Conservation (phyloP, 1,140 invertebrate genomes). For the Venustaconcha ellipsiformis region DNA sequence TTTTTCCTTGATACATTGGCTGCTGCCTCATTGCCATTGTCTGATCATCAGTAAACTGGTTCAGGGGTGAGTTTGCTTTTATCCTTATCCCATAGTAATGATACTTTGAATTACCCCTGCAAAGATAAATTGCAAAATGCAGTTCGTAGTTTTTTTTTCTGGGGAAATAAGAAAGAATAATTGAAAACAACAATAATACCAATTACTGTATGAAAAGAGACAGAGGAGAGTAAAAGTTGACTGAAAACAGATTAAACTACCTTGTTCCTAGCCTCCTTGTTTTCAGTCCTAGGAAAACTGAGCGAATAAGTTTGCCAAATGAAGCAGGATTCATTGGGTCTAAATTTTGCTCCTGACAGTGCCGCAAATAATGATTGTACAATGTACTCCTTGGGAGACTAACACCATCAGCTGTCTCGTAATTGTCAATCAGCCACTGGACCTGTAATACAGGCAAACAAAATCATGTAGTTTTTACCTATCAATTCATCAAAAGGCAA, state of each 20-base stretch:
- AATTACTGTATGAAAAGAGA: neutral
- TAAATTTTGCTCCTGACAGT: conserved; percentile 93
- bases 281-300: conserved; percentile 94
- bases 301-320: conserved; percentile 98
- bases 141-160: neutral
- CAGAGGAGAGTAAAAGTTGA: neutral
- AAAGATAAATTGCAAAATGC: conserved; percentile 46
- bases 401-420: conserved; percentile 97
- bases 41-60: conserved; percentile 74
- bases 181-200: neutral
- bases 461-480: too few species aligned
- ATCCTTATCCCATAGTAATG: conserved; percentile 99
- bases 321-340: conserved; percentile 99
- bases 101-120: conserved; percentile 98
- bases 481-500: too few species aligned
- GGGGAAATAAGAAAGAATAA: neutral
- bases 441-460: conserved; percentile 75
- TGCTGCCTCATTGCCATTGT: conserved; percentile 71
- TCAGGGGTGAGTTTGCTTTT: conserved; percentile 87
- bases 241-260: conserved; percentile 67
- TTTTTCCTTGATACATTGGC: conserved; percentile 66
- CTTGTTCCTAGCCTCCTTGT: conserved; percentile 94
- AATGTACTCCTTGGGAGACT: conserved; percentile 95
- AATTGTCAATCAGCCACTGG: conserved; percentile 98
- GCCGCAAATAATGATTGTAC: conserved; percentile 96